Evolutionary conservation across 2,888 invertebrate species (phyloP).

Genomic region (Oligia fasciuncula): DNA sequence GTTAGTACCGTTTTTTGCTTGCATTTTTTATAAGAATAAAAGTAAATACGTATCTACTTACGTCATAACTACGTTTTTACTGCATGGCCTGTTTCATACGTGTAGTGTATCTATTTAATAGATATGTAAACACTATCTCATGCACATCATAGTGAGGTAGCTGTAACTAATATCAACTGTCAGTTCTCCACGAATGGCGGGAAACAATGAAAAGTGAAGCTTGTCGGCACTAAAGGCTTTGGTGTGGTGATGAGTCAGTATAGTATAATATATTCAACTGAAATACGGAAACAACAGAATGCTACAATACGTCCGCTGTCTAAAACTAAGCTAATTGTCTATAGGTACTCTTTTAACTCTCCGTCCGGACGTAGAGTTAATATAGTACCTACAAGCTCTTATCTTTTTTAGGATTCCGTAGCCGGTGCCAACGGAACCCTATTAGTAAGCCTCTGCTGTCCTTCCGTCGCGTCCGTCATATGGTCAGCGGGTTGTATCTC

Average conservation of each 20-base stretch:
- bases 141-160: neutral
- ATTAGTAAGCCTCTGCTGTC: neutral
- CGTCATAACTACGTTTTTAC: neutral
- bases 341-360: too few species aligned
- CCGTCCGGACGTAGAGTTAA: neutral
- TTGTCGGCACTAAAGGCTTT: neutral
- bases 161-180: neutral
- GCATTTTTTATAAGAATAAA: neutral
- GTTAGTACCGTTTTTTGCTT: neutral
- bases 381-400: neutral
- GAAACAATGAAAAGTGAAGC: neutral
- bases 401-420: neutral
- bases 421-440: neutral
- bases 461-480: neutral
- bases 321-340: neutral
- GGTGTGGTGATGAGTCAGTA: neutral
- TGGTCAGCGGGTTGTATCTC: neutral
- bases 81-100: neutral
- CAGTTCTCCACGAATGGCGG: neutral
- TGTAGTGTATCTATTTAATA: neutral
- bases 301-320: neutral
- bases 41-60: neutral
- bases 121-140: neutral
- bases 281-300: neutral
- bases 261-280: neutral